Conservation (phyloP, 92 coral and sea anemone genomes). For the Umimayanthus chanpuru region DNA sequence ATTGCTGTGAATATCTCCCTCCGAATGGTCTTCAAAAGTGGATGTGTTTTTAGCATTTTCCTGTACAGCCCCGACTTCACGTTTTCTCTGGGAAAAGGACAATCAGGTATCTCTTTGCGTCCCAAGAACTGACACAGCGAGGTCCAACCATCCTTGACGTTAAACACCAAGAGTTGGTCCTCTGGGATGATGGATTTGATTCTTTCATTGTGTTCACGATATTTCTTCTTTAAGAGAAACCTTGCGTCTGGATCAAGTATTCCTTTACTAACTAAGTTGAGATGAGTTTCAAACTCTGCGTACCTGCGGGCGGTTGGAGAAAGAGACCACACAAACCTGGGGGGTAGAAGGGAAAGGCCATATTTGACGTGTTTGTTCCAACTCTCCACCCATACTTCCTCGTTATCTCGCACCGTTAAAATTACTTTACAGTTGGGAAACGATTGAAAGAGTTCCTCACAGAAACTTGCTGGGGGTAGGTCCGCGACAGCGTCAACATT, state of each 20-base stretch:
- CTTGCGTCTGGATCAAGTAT: slow-evolving; percentile 33
- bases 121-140: slow-evolving; percentile 23
- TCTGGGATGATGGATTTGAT: slow-evolving; percentile 2
- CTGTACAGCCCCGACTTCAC: slow-evolving; percentile 33
- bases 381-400: slow-evolving; percentile 26
- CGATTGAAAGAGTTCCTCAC: slow-evolving; percentile 14
- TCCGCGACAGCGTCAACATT: slow-evolving; percentile 30
- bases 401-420: slow-evolving; percentile 25
- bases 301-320: slow-evolving; percentile 20
- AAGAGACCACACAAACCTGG: slow-evolving; percentile 32
- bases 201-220: slow-evolving; percentile 29
- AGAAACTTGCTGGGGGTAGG: slow-evolving; percentile 36
- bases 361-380: slow-evolving; percentile 36
- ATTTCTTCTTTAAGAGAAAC: slow-evolving; percentile 32
- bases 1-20: slow-evolving; percentile 12
- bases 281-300: slow-evolving; percentile 23
- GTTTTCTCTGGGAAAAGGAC: slow-evolving; percentile 38
- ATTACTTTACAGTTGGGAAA: slow-evolving; percentile 23
- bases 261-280: slow-evolving; percentile 29
- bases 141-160: slow-evolving; percentile 31
- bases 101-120: not conserved
- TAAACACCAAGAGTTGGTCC: slow-evolving; percentile 10
- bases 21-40: slow-evolving; percentile 9
- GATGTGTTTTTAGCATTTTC: slow-evolving; percentile 19
- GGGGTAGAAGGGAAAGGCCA: slow-evolving; percentile 38